These are phyloP conservation scores for Peribatodes rhomboidaria DNA, from an alignment of 2,888 invertebrate species.

Conservation along the genomic window DNA sequence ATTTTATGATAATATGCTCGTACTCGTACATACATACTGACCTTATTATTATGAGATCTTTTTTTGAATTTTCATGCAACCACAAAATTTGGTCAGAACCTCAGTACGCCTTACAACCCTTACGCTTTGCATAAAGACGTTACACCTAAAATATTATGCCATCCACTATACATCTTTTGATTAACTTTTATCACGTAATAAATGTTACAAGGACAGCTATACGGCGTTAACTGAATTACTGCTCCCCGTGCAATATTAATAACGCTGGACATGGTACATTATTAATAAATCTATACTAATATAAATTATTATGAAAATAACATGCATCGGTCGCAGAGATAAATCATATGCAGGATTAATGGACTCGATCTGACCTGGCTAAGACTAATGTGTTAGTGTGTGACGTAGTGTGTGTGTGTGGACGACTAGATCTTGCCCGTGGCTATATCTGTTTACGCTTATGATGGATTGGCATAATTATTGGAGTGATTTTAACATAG, in stretches of 20 bases:
- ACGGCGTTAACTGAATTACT: constrained; percentile 33
- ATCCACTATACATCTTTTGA: background rate
- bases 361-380: constrained; percentile 38
- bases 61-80: too few relatives aligned
- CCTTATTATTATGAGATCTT: too few relatives aligned
- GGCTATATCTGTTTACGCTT: constrained; percentile 1
- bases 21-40: too few relatives aligned
- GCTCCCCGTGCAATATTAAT: constrained; percentile 27
- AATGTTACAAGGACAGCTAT: constrained; percentile 27
- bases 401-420: background rate
- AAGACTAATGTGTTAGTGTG: background rate
- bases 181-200: background rate
- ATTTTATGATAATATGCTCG: too few relatives aligned
- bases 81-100: too few relatives aligned
- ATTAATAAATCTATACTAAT: constrained; percentile 35
- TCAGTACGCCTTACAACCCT: background rate
- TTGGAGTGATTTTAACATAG: background rate
- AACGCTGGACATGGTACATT: constrained; percentile 22
- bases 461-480: constrained; percentile 7
- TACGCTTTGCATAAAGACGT: background rate
- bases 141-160: background rate
- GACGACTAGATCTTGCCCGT: constrained; percentile 1
- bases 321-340: constrained; percentile 52
- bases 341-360: constrained; percentile 69
- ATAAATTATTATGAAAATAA: constrained; percentile 51